These are phyloP conservation scores for Apteryx mantelli DNA, from an alignment of 2,113 vertebrate genomes.

Conservation along the genomic window DNA sequence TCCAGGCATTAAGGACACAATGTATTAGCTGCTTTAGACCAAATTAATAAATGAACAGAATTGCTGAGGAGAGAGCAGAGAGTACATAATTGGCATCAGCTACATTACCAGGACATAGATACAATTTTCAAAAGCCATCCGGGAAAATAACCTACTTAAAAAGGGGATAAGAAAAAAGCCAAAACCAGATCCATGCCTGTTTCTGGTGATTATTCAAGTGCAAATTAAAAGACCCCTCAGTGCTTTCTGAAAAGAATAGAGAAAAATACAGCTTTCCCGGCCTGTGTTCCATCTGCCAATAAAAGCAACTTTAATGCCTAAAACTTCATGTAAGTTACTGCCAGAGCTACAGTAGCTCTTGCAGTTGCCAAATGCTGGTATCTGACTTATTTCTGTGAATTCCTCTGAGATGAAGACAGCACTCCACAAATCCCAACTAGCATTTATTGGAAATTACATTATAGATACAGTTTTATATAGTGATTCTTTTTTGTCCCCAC, in stretches of 20 bases:
- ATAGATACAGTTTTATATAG: not conserved
- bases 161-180: not conserved
- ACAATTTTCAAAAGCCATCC: slow-evolving; percentile 20
- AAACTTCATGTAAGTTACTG: not conserved
- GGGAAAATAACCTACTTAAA: slow-evolving; percentile 31
- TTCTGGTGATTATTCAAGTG: slow-evolving; percentile 13
- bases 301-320: not conserved
- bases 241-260: not conserved
- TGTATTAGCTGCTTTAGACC: not conserved
- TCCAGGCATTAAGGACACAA: not conserved
- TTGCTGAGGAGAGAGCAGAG: not conserved
- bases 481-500: not conserved
- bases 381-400: slow-evolving; percentile 28
- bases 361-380: not conserved
- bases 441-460: slow-evolving; percentile 35
- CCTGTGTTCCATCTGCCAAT: not conserved
- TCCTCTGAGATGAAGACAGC: slow-evolving; percentile 10
- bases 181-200: not conserved
- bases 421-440: not conserved
- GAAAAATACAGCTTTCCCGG: not conserved
- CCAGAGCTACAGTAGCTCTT: not conserved
- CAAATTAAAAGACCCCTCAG: slow-evolving; percentile 18
- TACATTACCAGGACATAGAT: not conserved
- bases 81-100: not conserved
- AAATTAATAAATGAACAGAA: slow-evolving; percentile 18